Evolutionary conservation across 2,113 vertebrate genomes (phyloP).

Genomic region (Egretta garzetta): DNA sequence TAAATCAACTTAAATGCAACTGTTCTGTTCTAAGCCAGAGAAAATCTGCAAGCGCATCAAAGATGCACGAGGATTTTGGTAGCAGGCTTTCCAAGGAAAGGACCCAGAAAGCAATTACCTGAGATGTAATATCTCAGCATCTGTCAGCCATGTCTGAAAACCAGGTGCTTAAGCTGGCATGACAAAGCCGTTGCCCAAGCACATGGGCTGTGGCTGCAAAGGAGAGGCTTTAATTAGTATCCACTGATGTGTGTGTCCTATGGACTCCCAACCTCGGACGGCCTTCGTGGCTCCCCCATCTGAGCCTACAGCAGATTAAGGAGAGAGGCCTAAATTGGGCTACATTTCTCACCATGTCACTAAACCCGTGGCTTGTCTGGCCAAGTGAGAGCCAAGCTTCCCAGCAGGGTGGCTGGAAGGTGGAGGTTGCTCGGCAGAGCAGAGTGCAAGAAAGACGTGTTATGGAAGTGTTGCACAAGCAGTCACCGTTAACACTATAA

Average conservation of each 20-base stretch:
- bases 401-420: rapidly evolving
- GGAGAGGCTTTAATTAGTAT: background rate
- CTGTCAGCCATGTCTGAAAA: background rate
- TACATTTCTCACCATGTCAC: background rate
- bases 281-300: background rate
- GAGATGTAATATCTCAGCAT: background rate
- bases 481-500: background rate
- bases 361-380: background rate
- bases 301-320: background rate
- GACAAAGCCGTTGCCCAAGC: background rate
- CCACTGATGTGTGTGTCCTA: background rate
- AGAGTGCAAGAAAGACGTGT: background rate
- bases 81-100: background rate
- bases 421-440: background rate
- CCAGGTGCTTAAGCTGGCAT: background rate
- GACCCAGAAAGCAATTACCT: background rate
- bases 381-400: background rate
- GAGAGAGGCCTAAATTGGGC: background rate
- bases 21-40: background rate
- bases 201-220: background rate
- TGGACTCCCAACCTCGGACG: rapidly evolving
- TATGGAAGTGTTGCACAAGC: background rate
- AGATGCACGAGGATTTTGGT: background rate
- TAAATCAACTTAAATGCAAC: conserved; percentile 23
- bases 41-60: background rate